Evolutionary conservation across 2,113 vertebrate species (phyloP), one percentile per base, ranked within the genome.

Genomic region (Anas platyrhynchos): DNA sequence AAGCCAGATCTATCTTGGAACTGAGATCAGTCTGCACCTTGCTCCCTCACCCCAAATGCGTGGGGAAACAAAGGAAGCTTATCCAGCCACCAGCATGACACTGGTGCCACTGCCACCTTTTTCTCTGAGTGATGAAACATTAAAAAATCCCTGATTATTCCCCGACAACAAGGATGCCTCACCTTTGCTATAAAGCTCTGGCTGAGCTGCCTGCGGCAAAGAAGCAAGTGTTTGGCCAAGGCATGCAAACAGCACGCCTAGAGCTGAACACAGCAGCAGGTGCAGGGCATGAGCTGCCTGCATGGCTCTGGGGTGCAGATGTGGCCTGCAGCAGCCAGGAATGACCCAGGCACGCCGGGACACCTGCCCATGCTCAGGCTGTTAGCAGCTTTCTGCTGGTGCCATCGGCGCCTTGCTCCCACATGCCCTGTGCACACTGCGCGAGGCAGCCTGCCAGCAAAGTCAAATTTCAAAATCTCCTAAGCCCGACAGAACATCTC

Each of bases 381-480:
- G 76, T 44, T n/a, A 89, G 36, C 2, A 1, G 89, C 93, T 97
- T 94, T 87, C 73, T 54, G 11, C 66, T 29, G 61, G 41, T 41
- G 89, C 93, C 67, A 38, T 26, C 71, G 79, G 89, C 94, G 86
- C 86, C 52, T 34, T 95, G 92, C 58, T 97, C 86, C 88, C 90
- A 86, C 43, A 85, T 78, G 86, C 91, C 95, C 93, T 91, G 14
- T 61, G 66, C 86, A 65, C 56, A 46, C 66, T 15, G 38, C 6
- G 72, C 34, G 50, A 71, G 93, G 94, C 94, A 94, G 56, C 7
- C 80, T 92, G 94, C 95, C 95, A 96, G 58, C 0, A 25, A 78
- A 86, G 84, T 67, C 83, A 94, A 91, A 67, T 91, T 95, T 81
- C 92, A 88, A 89, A 97, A 96, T 96, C 96, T 91, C 85, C 94